Conservation (phyloP, 2,888 invertebrate genomes). For the Nineta flava region DNA sequence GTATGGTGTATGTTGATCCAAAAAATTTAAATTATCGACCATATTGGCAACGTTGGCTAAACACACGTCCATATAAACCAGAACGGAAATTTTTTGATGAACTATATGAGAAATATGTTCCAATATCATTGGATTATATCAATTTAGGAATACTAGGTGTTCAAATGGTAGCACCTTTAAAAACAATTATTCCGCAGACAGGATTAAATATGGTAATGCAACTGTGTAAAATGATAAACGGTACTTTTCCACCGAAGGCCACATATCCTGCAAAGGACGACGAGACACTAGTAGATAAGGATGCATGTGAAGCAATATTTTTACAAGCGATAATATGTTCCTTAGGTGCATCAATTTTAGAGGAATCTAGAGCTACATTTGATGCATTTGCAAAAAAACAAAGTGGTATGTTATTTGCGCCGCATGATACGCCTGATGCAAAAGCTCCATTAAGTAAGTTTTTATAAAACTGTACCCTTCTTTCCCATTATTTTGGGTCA, state of each 20-base stretch:
- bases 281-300: conserved; percentile 30
- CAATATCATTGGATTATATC: conserved; percentile 52
- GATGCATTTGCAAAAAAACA: conserved; percentile 65
- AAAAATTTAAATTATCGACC: conserved; percentile 78
- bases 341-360: conserved; percentile 61
- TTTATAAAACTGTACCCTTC: no score
- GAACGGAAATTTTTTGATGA: conserved; percentile 30
- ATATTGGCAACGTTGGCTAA: conserved; percentile 74
- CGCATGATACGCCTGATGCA: conserved; percentile 43
- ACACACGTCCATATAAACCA: conserved; percentile 31
- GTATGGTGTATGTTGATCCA: conserved; percentile 89
- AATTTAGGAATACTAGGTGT: conserved; percentile 56
- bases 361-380: conserved; percentile 50
- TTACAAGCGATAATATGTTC: conserved; percentile 68
- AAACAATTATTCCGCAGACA: conserved; percentile 70
- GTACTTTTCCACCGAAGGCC: conserved; percentile 5
- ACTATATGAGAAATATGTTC: conserved; percentile 63
- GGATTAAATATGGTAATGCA: conserved; percentile 59
- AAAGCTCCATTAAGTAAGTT: conserved; percentile 41
- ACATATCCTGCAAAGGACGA: conserved; percentile 39
- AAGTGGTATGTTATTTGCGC: conserved; percentile 47
- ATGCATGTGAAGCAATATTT: conserved; percentile 49
- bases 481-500: no score
- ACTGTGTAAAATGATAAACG: neutral
- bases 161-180: conserved; percentile 54